A percentile compares a stretch with the other conserved stretches of the same genome.
These are phyloP conservation scores for Rhyzopertha dominica DNA, from an alignment of 1,140 invertebrate genomes.

Conservation along the genomic window DNA sequence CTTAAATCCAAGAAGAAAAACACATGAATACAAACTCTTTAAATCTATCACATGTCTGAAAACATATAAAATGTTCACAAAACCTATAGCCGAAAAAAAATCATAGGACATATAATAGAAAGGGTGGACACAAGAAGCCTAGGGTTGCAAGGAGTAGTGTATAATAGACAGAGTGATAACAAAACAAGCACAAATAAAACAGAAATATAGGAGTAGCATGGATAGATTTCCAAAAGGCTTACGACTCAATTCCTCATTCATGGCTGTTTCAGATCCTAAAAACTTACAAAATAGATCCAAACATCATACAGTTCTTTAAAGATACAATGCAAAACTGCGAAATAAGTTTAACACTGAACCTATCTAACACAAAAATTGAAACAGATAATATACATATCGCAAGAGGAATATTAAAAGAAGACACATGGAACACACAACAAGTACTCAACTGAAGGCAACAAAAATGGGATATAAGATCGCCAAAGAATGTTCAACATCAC, in stretches of 20 bases:
- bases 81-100: constrained; percentile 17
- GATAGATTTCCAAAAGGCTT: constrained; percentile 14
- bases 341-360: no score
- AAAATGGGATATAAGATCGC: no score
- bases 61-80: constrained; percentile 30
- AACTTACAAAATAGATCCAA: no score
- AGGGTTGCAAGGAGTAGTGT: constrained; percentile 28
- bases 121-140: constrained; percentile 21
- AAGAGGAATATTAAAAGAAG: no score
- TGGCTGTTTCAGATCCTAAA: constrained; percentile 10
- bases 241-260: constrained; percentile 13
- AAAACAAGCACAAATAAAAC: constrained; percentile 10
- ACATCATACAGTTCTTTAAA: no score
- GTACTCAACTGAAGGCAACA: no score
- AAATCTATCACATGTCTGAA: constrained; percentile 29
- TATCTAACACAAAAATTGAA: no score
- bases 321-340: no score
- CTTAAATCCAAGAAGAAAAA: constrained; percentile 25
- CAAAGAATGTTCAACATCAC: no score
- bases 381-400: no score
- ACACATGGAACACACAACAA: no score
- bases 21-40: constrained; percentile 21
- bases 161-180: constrained; percentile 21
- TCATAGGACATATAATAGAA: constrained; percentile 25
- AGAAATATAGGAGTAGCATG: constrained; percentile 1